A percentile compares a stretch with the other conserved stretches of the same genome.
These are phyloP conservation scores for Cephalopterus ornatus DNA, from an alignment of 2,113 vertebrate genomes.

Conservation along the genomic window DNA sequence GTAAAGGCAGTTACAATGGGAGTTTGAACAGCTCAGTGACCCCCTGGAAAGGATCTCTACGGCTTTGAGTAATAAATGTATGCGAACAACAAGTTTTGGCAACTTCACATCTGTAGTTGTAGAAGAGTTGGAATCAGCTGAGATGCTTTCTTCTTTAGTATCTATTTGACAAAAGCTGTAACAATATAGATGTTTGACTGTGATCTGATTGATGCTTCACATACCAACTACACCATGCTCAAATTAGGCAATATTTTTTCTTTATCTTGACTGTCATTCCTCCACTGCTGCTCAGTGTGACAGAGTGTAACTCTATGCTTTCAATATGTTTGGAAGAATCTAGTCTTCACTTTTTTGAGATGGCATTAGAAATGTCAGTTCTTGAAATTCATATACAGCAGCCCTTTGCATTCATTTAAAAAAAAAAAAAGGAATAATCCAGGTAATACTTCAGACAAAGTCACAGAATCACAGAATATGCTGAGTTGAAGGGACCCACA, in stretches of 20 bases:
- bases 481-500: not conserved
- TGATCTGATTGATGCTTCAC: not conserved
- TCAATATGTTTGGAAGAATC: not conserved
- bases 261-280: not conserved
- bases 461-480: not conserved
- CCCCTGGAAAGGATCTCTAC: not conserved
- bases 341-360: not conserved
- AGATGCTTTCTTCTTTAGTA: not conserved
- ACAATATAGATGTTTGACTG: not conserved
- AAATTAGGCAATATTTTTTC: not conserved
- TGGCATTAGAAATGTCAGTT: not conserved
- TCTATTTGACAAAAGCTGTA: not conserved
- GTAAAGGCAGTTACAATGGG: not conserved
- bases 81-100: not conserved
- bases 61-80: not conserved
- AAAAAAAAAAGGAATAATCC: not conserved
- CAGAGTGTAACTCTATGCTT: not conserved
- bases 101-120: accelerated
- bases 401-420: not conserved
- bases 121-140: not conserved
- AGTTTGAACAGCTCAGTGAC: not conserved
- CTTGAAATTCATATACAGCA: not conserved
- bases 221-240: not conserved
- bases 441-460: not conserved
- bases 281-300: not conserved